These are phyloP conservation scores for Aethina tumida DNA, from an alignment of 1,140 invertebrate species.

Conservation along the genomic window DNA sequence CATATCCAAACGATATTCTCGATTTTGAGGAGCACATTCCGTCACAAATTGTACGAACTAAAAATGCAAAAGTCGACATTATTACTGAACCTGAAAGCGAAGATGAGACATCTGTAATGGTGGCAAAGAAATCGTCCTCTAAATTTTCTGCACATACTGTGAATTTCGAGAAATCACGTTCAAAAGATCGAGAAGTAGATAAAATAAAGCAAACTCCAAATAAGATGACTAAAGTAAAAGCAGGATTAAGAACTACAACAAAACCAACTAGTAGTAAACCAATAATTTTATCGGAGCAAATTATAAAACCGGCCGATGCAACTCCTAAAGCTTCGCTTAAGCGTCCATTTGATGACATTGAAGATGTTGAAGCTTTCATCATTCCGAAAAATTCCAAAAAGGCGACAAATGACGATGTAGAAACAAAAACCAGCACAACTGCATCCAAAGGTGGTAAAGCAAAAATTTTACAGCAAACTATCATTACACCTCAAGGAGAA, in stretches of 20 bases:
- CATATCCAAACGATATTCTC: conserved; percentile 14
- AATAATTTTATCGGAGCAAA: conserved; percentile 32
- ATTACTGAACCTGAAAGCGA: conserved; percentile 8
- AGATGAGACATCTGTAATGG: conserved; percentile 9
- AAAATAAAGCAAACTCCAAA: conserved; percentile 4
- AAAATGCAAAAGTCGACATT: conserved; percentile 11
- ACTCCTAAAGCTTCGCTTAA: conserved; percentile 21
- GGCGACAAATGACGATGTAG: not conserved
- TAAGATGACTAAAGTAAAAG: not conserved
- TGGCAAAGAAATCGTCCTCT: no score
- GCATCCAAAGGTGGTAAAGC: conserved; percentile 24
- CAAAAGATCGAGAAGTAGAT: conserved; percentile 11
- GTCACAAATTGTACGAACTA: conserved; percentile 24
- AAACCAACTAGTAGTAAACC: conserved; percentile 18
- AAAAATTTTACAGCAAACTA: conserved; percentile 34
- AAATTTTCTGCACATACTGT: no score
- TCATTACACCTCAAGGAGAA: conserved; percentile 30
- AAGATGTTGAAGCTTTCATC: conserved; percentile 33
- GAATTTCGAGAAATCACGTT: no score
- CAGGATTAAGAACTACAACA: not conserved
- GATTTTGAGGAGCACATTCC: conserved; percentile 28
- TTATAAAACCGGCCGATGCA: conserved; percentile 26
- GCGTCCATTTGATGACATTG: conserved; percentile 28
- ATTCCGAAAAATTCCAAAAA: conserved; percentile 29
- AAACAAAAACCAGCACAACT: conserved; percentile 4